Evolutionary conservation across 2,797 vertebrate genomes (phyloP), one percentile per base, ranked within the genome.

Genomic region (Basileuterus tristriatus): DNA sequence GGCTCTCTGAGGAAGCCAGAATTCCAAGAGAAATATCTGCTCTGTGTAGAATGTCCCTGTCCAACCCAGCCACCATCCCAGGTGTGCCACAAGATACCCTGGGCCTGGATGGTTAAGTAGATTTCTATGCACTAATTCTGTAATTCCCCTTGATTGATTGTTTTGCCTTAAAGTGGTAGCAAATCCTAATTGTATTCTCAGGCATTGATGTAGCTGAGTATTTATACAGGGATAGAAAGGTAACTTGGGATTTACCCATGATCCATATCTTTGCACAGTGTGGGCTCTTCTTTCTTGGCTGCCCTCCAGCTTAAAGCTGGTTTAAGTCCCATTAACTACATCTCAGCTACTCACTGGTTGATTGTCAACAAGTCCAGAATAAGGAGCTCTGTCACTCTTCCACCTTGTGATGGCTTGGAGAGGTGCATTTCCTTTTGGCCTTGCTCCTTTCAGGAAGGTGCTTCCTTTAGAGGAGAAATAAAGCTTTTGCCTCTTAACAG

Each of bases 111-210:
- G 43, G 37, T 52, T 95, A 92, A 93, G 87, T 15, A 83, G 93
- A 84, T 94, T 94, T 59, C 62, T 43, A 5, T 44, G 19, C 36
- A 20, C 80, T 95, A 93, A 92, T 77, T 91, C 72, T 72, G 15
- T 96, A 96, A 95, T 95, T 89, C 39, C 37, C 44, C 58, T 76
- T 88, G 84, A 90, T 75, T 59, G 93, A 82, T 92, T 96, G 90
- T 95, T 94, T 95, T 91, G 69, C 41, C 21, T 79, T 91, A 77
- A 71, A 81, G 91, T 49, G 55, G 27, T 81, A 72, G 55, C 65
- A 94, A 67, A 88, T 89, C 94, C 94, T 94, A 94, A 91, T 93
- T 93, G 91, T 67, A 65, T 93, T 83, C 91, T 85, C 60, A 71
- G 82, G 58, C 49, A 37, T 29, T 76, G 72, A 81, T 74, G 65